Base-by-base conservation (phyloP, 2,888 invertebrate species). In the Drosophila setosimentum region DNA sequence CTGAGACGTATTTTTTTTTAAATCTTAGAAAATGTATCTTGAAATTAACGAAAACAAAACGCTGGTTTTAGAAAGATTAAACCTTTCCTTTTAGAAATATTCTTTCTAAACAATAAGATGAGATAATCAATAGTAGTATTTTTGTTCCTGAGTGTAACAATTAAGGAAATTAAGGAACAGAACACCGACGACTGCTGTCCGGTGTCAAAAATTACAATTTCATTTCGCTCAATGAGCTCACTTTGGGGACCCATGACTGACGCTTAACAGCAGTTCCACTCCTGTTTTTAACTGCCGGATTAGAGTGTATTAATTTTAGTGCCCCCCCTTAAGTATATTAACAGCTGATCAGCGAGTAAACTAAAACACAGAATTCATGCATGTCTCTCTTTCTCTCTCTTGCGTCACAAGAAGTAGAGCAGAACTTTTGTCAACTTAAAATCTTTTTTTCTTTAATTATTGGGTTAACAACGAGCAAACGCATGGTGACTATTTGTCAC, bases 271-370 rank as follows among this genome's bases (percentile, higher is more conserved):
- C 29, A 54, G 40, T 33, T 50, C 18, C 33, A n/a, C n/a, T 40
- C 42, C 42, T 16, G 35, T 61, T 49, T 50, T 24, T 8, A 24
- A 21, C 51, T 42, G 7, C 53, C 40, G 35, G 33, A 35, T 51
- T 61, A 83, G 76, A 82, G 68, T 78, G 59, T 67, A 74, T 73
- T 73, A 70, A 80, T 85, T 87, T 78, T 30, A 67, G 42, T 57
- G 53, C 49, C 37, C 48, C 45, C 35, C 16, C 51, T 30, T 30
- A 58, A 49, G 35, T 48, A 29, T 32, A 16, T 18, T 27, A 24
- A 40, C 61, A 30, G 60, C 48, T n/a, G 10, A 57, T 24, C 51
- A 51, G 29, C 2, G 11, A 13, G 33, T 10, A 42, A 40, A 24
- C 1, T 33, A 16, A 42, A n/a, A 11, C 40, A 54, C 70, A 45